Base-by-base conservation (phyloP, 2,113 vertebrate genomes). In the Galbula dea region DNA sequence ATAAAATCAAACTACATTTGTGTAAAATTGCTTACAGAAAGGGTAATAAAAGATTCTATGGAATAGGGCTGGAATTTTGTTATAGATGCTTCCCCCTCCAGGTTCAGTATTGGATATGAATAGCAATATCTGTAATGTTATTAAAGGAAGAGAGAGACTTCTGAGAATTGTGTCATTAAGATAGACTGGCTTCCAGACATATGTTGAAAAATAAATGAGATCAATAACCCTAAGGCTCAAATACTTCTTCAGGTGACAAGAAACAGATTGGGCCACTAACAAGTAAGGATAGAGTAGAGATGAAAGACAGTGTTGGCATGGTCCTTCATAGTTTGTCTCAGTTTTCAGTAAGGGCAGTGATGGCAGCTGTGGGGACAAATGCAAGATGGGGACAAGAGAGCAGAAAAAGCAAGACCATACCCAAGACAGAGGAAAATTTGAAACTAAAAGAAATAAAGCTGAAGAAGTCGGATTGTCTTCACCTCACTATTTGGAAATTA, bases 81-180 rank as follows among this genome's bases (percentile, higher is more conserved):
- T 88, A 93, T 55, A 77, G 72, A 89, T 83, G 59, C 11, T 51
- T 52, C 45, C 41, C 37, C 63, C 85, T 91, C 61, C 55, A 88
- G 90, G 75, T 69, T 83, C 82, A 89, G 75, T 11, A 6, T 8
- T 83, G 32, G 67, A 55, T 94, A 94, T 85, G 92, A 96, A 96
- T 95, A 91, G 59, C 75, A 93, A 93, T 96, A 91, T 89, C 85
- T 94, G 75, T 93, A 80, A 94, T 62, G 49, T 74, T 94, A 77
- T 94, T 91, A 96, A 75, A 88, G 55, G 46, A 81, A 72, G 75
- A 89, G 67, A 90, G 68, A 79, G 34, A 83, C 75, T 69, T 71
- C 37, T n/a, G 51, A 77, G 67, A 83, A 88, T 34, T 80, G 41
- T 89, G 72, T 83, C 88, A 83, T 85, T 96, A 96, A 95, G 55